Base-by-base conservation (phyloP, 2,888 invertebrate species). In the Diplolepis rosae region DNA sequence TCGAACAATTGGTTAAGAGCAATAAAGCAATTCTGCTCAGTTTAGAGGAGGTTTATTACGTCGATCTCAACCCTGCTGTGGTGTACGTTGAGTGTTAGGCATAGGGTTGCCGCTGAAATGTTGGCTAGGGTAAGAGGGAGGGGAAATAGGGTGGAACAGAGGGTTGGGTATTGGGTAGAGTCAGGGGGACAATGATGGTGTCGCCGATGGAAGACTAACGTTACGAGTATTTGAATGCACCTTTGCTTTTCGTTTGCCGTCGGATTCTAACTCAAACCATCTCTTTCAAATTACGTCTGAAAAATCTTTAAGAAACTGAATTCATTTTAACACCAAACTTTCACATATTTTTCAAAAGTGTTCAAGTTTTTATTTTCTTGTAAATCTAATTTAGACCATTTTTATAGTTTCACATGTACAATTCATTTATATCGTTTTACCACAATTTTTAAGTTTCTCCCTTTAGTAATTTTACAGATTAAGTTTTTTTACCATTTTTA, bases 21-120 rank as follows among this genome's bases (percentile, higher is more conserved):
- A 78, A 81, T 82, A 80, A 80, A 81, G 80, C 79, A 77, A 80
- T 81, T 82, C 78, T 79, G 74, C 77, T 78, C 79, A 80, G 77
- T 80, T 79, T 79, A 75, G 79, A 80, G 81, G 77, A 82, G 81
- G 80, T 81, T 82, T 82, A 82, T 80, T 81, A 82, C 79, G 78
- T 73, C 50, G 77, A 73, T 79, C 79, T 80, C 80, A 78, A 79
- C 78, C 80, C 78, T 24, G 39, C n/a, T 54, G 76, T 72, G 77
- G 75, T 73, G 70, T 77, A 74, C 74, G 77, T 77, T 73, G 76
- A 79, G 78, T 80, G 77, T 74, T 73, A 73, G 76, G 75, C 74
- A 75, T 76, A 78, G 77, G 77, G 76, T 78, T 78, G 77, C 73
- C 73, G 73, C 22, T 61, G 27, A 39, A 61, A 42, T 13, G 61